phyloP scores from a whole-genome alignment of 2,113 vertebrate species.

The Ciconia stormi region DNA sequence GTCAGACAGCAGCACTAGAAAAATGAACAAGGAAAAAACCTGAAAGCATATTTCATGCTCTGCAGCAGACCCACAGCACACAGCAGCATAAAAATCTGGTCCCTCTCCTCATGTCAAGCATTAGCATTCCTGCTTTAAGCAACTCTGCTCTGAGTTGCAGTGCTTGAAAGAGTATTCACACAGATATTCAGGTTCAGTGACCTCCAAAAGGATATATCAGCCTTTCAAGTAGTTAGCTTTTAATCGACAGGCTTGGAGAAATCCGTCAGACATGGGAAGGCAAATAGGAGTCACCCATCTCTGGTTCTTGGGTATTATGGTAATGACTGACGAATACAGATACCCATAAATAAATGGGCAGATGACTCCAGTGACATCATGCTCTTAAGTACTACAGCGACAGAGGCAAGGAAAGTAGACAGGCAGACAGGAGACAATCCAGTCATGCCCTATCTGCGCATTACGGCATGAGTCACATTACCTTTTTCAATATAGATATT shows the following conservation, averaged over 20 bases:
- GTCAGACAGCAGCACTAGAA: not conserved
- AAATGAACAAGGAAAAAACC: not conserved
- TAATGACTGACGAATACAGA: not conserved
- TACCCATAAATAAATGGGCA: not conserved
- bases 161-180: not conserved
- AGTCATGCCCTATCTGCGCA: not conserved
- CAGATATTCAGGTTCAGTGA: not conserved
- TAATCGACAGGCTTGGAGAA: not conserved
- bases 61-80: not conserved
- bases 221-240: not conserved
- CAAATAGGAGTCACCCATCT: not conserved
- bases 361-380: not conserved
- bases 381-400: not conserved
- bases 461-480: accelerated
- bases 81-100: not conserved
- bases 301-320: not conserved
- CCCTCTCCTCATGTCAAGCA: not conserved
- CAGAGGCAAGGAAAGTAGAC: not conserved
- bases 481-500: not conserved
- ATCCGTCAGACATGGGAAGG: not conserved
- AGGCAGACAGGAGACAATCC: not conserved
- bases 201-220: not conserved
- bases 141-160: not conserved
- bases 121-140: not conserved
- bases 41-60: not conserved